These are phyloP conservation scores for Acanthornis magna DNA, from an alignment of 2,797 vertebrate genomes.

Conservation along the genomic window DNA sequence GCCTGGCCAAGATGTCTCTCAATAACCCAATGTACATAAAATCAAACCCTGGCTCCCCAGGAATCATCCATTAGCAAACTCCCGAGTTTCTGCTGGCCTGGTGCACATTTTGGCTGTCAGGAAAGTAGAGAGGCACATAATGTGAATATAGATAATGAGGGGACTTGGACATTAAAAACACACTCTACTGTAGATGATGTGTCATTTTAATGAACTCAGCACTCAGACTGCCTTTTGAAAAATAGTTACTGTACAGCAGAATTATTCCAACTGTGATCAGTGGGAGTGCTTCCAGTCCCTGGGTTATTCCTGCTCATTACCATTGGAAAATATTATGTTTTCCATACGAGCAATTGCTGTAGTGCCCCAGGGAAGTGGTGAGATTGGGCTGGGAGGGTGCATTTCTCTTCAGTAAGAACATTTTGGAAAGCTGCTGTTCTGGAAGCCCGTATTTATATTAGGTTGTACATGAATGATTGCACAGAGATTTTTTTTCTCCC, in stretches of 20 bases:
- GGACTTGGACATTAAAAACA: neutral
- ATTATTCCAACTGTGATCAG: slow-evolving; percentile 49
- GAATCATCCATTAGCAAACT: neutral
- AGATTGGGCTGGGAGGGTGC: neutral
- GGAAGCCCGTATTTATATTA: neutral
- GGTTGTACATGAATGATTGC: slow-evolving; percentile 25
- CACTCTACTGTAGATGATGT: neutral
- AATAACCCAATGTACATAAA: rapidly evolving
- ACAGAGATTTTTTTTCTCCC: neutral
- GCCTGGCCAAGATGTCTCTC: neutral
- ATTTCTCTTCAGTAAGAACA: slow-evolving; percentile 22
- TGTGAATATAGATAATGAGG: neutral
- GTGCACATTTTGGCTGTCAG: neutral
- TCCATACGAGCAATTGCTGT: slow-evolving; percentile 30
- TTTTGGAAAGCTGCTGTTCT: slow-evolving; percentile 38
- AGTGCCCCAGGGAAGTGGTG: slow-evolving; percentile 31
- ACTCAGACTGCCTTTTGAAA: neutral
- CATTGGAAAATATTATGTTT: slow-evolving; percentile 52
- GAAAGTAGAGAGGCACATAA: neutral
- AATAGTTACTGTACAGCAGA: neutral
- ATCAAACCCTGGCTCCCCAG: neutral
- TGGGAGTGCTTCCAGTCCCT: slow-evolving; percentile 18
- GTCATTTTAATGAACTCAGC: slow-evolving; percentile 39
- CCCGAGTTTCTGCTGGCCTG: neutral
- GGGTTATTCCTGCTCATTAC: slow-evolving; percentile 58